phyloP scores from a whole-genome alignment of 2,113 vertebrate genomes.

The Pseudopipra pipra region DNA sequence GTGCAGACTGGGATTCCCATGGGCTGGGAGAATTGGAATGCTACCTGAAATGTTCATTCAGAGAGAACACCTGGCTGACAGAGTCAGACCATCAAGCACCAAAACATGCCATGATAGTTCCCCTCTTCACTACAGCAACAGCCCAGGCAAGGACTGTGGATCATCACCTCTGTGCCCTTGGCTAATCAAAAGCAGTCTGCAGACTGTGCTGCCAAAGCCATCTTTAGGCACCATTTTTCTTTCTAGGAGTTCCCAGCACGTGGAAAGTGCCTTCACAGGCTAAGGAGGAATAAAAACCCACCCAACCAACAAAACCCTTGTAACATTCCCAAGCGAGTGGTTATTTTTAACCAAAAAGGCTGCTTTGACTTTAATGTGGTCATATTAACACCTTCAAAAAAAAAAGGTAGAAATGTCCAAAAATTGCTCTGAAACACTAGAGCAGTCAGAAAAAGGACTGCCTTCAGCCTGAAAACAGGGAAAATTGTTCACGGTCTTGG shows the following conservation, averaged over 20 bases:
- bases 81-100: neutral
- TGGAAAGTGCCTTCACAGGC: neutral
- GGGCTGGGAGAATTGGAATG: neutral
- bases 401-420: neutral
- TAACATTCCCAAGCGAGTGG: neutral
- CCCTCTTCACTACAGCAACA: neutral
- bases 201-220: neutral
- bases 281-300: neutral
- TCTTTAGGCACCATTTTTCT: neutral
- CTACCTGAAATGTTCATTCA: neutral
- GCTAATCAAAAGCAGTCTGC: neutral
- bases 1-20: neutral
- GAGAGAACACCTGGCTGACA: neutral
- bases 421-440: neutral
- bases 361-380: neutral
- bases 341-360: neutral
- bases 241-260: neutral
- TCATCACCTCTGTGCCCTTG: neutral
- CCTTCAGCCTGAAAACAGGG: neutral
- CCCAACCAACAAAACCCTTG: neutral
- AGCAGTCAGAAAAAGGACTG: neutral
- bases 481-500: neutral
- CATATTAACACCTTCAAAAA: neutral
- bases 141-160: neutral
- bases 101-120: fast-evolving